Base-by-base conservation (phyloP, 2,113 vertebrate genomes). In the Fregetta grallaria region DNA sequence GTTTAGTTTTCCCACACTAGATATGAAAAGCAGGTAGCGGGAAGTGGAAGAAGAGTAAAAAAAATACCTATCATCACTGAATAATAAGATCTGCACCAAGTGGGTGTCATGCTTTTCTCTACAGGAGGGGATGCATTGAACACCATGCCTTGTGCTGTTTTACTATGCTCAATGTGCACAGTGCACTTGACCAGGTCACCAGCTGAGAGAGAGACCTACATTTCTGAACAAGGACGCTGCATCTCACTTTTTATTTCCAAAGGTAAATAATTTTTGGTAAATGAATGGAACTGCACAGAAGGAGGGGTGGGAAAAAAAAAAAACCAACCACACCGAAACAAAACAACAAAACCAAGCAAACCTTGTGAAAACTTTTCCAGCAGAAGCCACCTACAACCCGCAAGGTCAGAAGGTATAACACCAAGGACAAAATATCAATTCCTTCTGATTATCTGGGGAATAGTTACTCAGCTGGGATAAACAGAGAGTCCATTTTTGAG, bases 241-340 rank as follows among this genome's bases (percentile, higher is more conserved):
- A 19, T 12, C 74, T 65, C 42, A 18, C 38, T 27, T 12, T 15
- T 62, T n/a, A 16, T 52, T 65, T 34, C 17, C 34, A 21, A 59
- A 77, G 13, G 45, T 34, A 75, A 23, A 55, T 27, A 0, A 3
- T 6, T 55, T 71, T 19, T 30, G 11, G 15, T 13, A 68, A 74
- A 45, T 30, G 23, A 86, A 42, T 27, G 9, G n/a, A 62, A 44
- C 30, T 38, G 13, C 11, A 42, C 5, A n/a, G 32, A 13, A 27
- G 3, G 6, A 1, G 4, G 10, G 12, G n/a, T n/a, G n/a, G n/a
- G n/a, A n/a, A n/a, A 8, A 11, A 6, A 19, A 22, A 5, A 6
- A 15, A 53, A 11, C 9, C 9, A 9, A n/a, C 9, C 5, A 38
- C 38, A 38, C 38, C 38, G 11, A 52, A 52, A 42, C 5, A 15